Percentiles rank a stretch among this genome's conserved stretches.
These are phyloP conservation scores for Hymenopus coronatus DNA, from an alignment of 2,888 invertebrate species.

Conservation along the genomic window DNA sequence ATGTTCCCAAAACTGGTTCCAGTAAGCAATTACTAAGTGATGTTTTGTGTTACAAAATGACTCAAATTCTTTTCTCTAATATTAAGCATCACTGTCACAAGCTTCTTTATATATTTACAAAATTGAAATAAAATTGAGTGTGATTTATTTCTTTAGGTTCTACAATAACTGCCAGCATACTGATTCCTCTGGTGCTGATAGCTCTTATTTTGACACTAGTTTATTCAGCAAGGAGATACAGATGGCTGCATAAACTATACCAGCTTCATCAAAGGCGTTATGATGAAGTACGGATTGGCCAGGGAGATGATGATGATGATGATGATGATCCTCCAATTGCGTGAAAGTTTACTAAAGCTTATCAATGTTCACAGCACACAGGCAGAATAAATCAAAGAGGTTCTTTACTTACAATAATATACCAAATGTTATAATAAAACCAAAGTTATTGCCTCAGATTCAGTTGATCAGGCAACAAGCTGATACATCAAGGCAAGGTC, in stretches of 20 bases:
- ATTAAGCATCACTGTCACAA: too few species aligned
- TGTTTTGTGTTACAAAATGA: too few species aligned
- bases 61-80: too few species aligned
- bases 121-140: too few species aligned
- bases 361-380: background rate
- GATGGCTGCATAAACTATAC: constrained; percentile 29
- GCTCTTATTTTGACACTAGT: constrained; percentile 13
- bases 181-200: constrained; percentile 28
- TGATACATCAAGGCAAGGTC: background rate
- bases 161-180: constrained; percentile 26
- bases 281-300: constrained; percentile 31
- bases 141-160: constrained; percentile 19
- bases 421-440: background rate
- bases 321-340: constrained; percentile 24
- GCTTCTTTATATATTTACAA: too few species aligned
- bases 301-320: constrained; percentile 28
- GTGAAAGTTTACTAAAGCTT: background rate
- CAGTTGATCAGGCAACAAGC: background rate
- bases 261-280: constrained; percentile 28
- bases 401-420: background rate
- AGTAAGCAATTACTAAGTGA: too few species aligned
- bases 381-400: background rate
- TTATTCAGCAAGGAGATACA: constrained; percentile 27
- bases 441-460: background rate
- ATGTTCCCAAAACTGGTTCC: too few species aligned